Percentiles rank a stretch among this genome's conserved stretches.
phyloP scores from a whole-genome alignment of 2,113 vertebrate genomes.

The Oceanodroma tethys region DNA sequence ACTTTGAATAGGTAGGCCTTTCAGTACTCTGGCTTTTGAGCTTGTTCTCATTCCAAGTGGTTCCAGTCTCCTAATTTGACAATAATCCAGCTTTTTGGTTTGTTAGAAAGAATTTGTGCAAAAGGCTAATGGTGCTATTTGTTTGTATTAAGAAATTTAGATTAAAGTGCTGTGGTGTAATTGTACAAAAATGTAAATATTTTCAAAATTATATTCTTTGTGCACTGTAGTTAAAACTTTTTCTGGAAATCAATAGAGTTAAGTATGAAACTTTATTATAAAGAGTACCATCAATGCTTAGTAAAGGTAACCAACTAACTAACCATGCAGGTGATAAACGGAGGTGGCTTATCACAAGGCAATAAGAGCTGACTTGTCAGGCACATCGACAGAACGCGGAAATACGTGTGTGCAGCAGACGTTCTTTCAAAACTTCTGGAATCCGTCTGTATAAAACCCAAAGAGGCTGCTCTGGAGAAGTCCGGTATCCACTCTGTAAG shows the following conservation, averaged over 20 bases:
- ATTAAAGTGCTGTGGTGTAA: constrained; percentile 56
- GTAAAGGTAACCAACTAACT: background rate
- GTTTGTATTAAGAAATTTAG: constrained; percentile 52
- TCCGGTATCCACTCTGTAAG: rapidly evolving
- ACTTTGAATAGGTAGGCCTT: background rate
- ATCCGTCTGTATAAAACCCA: too few species aligned
- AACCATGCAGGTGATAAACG: background rate
- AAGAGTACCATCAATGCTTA: background rate
- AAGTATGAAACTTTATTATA: background rate
- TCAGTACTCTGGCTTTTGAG: background rate
- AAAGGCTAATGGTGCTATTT: constrained; percentile 59
- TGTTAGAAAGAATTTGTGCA: constrained; percentile 23
- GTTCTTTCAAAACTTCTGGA: background rate
- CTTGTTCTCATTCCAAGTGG: background rate
- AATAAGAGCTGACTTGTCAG: background rate
- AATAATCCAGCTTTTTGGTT: background rate
- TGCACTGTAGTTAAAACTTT: constrained; percentile 52
- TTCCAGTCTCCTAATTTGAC: background rate
- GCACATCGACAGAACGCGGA: background rate
- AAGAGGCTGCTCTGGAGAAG: background rate
- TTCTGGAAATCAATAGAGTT: constrained; percentile 16
- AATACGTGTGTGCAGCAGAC: background rate
- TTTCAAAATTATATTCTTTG: constrained; percentile 59
- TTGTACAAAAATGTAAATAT: constrained; percentile 68
- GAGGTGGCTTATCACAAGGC: background rate